Evolutionary conservation across 2,888 invertebrate species (phyloP).

Genomic region (Drosophila mettleri): DNA sequence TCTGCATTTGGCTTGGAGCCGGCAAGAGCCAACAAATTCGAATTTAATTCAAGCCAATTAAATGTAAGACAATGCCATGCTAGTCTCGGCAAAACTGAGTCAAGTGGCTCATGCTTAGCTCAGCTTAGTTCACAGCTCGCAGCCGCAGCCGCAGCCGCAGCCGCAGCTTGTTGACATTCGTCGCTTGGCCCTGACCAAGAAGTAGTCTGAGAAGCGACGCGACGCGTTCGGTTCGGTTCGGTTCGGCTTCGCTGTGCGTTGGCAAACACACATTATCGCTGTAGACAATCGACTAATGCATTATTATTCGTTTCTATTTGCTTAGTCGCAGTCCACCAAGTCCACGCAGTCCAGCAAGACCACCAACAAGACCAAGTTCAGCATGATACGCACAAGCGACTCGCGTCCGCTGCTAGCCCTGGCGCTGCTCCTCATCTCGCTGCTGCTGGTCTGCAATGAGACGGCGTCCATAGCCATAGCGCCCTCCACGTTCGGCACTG

Average conservation of each 20-base stretch:
- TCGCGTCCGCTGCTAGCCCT: conserved; percentile 38
- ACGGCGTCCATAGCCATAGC: conserved; percentile 82
- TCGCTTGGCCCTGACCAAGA: conserved; percentile 76
- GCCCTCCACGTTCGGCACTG: conserved; percentile 85
- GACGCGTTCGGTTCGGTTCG: conserved; percentile 32
- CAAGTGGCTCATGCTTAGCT: conserved; percentile 34
- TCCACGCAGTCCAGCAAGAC: conserved; percentile 42
- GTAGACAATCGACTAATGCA: conserved; percentile 61
- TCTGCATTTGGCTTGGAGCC: conserved; percentile 54
- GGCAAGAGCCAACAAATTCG: conserved; percentile 59
- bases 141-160: conserved; percentile 8
- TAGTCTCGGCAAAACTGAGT: conserved; percentile 43
- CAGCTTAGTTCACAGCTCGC: conserved; percentile 18
- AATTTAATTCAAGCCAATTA: conserved; percentile 70
- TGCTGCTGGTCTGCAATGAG: conserved; percentile 59
- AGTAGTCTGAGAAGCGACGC: conserved; percentile 64
- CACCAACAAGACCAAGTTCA: conserved; percentile 31
- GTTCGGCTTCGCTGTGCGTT: conserved; percentile 31
- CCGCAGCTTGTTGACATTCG: conserved; percentile 70
- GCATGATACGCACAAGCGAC: conserved; percentile 63
- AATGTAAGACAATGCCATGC: conserved; percentile 55
- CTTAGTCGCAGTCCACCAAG: conserved; percentile 41
- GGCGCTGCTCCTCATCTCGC: conserved; percentile 32
- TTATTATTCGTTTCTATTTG: conserved; percentile 67
- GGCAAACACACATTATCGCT: conserved; percentile 56